Evolutionary conservation across 2,113 vertebrate genomes (phyloP).

Genomic region (Nothoprocta pentlandii): DNA sequence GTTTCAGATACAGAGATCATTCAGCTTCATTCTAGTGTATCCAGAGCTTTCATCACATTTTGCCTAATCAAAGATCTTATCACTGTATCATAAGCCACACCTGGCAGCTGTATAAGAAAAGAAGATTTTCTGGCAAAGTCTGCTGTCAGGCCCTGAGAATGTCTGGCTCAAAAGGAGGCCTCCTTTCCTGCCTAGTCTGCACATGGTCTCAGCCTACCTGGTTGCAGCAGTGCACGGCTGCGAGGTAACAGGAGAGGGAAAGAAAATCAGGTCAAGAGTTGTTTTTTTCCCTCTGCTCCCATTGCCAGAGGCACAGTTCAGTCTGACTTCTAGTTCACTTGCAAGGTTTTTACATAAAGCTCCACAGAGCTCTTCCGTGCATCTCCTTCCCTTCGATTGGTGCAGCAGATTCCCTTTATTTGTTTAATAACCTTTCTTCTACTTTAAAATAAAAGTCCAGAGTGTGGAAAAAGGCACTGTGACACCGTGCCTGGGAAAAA

Average conservation of each 20-base stretch:
- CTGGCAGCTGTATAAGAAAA: conserved; percentile 55
- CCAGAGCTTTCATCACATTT: conserved; percentile 19
- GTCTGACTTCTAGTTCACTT: conserved; percentile 7
- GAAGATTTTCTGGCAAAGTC: conserved; percentile 29
- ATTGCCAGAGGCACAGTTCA: conserved; percentile 7
- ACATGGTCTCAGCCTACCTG: conserved; percentile 28
- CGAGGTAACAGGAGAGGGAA: conserved; percentile 37
- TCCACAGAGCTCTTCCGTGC: background rate
- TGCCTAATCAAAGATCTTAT: conserved; percentile 57
- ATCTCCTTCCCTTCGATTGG: background rate
- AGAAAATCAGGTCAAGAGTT: conserved; percentile 57
- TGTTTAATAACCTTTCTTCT: background rate
- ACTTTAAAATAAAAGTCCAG: background rate
- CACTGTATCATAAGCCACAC: conserved; percentile 36
- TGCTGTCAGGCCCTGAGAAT: conserved; percentile 6
- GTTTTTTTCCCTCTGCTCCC: conserved; percentile 40
- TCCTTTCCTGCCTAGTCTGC: background rate
- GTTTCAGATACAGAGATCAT: conserved; percentile 10
- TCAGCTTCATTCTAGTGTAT: background rate
- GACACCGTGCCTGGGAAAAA: background rate
- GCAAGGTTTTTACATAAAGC: background rate
- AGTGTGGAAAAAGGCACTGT: background rate
- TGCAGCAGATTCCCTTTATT: background rate
- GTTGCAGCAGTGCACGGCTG: background rate
- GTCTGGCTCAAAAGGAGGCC: background rate